phyloP scores from a whole-genome alignment of 2,888 invertebrate genomes.

The Eupsilia transversa region DNA sequence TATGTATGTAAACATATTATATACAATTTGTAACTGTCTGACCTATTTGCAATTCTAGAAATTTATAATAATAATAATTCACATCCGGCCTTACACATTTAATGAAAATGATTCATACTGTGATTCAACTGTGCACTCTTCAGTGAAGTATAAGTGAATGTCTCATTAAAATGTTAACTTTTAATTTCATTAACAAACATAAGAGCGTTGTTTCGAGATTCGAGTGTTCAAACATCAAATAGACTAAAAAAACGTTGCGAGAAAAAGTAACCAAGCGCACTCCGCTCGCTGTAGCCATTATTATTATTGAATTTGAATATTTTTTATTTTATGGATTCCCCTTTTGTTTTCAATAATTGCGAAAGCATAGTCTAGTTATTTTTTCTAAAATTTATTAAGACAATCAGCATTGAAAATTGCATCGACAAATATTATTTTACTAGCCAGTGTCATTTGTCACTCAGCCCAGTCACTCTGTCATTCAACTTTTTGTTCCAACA shows the following conservation, averaged over 20 bases:
- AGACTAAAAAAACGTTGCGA: slow-evolving; percentile 45
- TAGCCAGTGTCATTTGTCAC: slow-evolving; percentile 4
- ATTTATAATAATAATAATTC: slow-evolving; percentile 49
- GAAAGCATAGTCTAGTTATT: neutral
- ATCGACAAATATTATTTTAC: slow-evolving; percentile 1
- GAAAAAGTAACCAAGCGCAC: slow-evolving; percentile 19
- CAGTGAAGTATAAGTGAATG: slow-evolving; percentile 38
- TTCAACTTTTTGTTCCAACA: neutral
- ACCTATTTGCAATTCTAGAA: slow-evolving; percentile 56
- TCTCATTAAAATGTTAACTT: slow-evolving; percentile 52
- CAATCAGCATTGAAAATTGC: slow-evolving; percentile 1
- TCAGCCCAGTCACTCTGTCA: slow-evolving; percentile 2
- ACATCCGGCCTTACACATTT: slow-evolving; percentile 46
- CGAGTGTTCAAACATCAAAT: slow-evolving; percentile 16
- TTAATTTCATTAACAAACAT: slow-evolving; percentile 40
- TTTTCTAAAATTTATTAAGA: neutral
- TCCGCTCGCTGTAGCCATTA: slow-evolving; percentile 15
- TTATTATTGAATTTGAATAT: slow-evolving; percentile 50
- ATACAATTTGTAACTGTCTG: slow-evolving; percentile 35
- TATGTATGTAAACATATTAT: slow-evolving; percentile 39
- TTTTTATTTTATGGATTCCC: slow-evolving; percentile 32
- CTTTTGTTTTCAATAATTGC: slow-evolving; percentile 33
- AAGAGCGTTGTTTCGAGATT: slow-evolving; percentile 11
- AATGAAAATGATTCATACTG: slow-evolving; percentile 45
- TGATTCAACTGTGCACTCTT: slow-evolving; percentile 45